Conservation (phyloP, 2,797 vertebrate genomes). For the Rhabdomys pumilio region DNA sequence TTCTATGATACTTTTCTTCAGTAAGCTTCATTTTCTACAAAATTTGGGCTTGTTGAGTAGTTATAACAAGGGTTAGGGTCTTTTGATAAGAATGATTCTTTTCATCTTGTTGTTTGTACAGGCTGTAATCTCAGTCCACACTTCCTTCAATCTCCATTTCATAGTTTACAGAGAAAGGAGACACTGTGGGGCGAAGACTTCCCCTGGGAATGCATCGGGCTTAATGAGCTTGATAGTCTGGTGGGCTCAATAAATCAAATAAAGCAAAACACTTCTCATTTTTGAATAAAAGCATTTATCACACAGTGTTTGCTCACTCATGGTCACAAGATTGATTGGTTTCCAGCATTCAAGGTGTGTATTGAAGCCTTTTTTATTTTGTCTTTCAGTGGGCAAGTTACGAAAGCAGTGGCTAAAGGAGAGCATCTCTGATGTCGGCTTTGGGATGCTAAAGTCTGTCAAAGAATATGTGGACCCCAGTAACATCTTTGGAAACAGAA, state of each 20-base stretch:
- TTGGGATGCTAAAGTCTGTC: conserved; percentile 98
- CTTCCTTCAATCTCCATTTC: conserved; percentile 90
- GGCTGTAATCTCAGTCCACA: conserved; percentile 84
- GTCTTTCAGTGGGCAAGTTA: conserved; percentile 98
- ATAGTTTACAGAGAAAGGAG: conserved; percentile 90
- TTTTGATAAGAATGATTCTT: conserved; percentile 84
- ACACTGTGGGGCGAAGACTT: conserved; percentile 92
- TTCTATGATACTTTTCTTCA: conserved; percentile 60
- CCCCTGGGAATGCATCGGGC: conserved; percentile 96
- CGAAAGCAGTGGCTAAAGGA: conserved; percentile 99
- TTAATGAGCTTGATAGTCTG: conserved; percentile 99
- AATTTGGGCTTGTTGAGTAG: conserved; percentile 59
- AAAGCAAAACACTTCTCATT: conserved; percentile 99
- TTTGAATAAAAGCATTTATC: conserved; percentile 99
- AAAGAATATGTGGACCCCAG: conserved; percentile 98
- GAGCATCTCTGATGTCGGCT: conserved; percentile 95
- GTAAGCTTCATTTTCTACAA: conserved; percentile 74
- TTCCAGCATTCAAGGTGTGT: conserved; percentile 94
- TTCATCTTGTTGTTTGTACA: conserved; percentile 85
- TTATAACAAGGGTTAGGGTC: conserved; percentile 78
- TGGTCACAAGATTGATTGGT: conserved; percentile 99
- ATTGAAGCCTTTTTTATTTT: conserved; percentile 95
- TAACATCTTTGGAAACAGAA: conserved; percentile 99
- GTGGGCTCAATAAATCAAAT: conserved; percentile 99
- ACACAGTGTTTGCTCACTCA: conserved; percentile 99